These are phyloP conservation scores for Ridgeia piscesae DNA, from an alignment of 1,140 invertebrate genomes.

Conservation along the genomic window DNA sequence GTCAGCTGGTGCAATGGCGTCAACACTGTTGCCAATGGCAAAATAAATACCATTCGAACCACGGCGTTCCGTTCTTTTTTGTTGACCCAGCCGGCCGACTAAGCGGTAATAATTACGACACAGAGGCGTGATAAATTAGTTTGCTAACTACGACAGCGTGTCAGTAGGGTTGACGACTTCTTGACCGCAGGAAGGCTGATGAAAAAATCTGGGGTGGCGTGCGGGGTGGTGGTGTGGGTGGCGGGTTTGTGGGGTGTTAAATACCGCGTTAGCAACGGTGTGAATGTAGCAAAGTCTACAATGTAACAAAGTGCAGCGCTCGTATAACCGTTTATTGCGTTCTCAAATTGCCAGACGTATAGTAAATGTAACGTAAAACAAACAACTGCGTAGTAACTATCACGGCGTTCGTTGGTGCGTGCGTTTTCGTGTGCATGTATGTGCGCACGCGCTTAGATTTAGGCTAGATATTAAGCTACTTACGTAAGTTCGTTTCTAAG, in stretches of 20 bases:
- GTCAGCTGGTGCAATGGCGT: not conserved
- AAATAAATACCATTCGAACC: conserved; percentile 1
- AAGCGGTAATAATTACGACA: not conserved
- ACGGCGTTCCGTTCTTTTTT: not conserved
- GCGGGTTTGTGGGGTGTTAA: too few species aligned
- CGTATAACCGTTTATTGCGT: not conserved
- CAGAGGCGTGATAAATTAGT: not conserved
- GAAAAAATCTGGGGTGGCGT: not conserved
- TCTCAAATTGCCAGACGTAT: not conserved
- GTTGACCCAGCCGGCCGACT: not conserved
- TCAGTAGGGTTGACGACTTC: not conserved
- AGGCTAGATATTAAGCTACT: too few species aligned
- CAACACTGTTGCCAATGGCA: not conserved
- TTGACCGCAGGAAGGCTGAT: not conserved
- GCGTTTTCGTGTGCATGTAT: too few species aligned
- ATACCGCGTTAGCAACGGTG: not conserved
- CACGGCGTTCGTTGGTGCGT: not conserved
- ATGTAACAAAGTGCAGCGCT: not conserved
- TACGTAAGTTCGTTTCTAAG: too few species aligned
- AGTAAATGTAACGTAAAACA: not conserved
- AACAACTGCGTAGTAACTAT: not conserved
- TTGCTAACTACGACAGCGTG: not conserved
- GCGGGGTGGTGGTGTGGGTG: too few species aligned
- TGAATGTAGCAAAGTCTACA: not conserved
- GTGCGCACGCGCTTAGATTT: too few species aligned